phyloP scores from a whole-genome alignment of 2,888 invertebrate species.

The Thymelicus sylvestris region DNA sequence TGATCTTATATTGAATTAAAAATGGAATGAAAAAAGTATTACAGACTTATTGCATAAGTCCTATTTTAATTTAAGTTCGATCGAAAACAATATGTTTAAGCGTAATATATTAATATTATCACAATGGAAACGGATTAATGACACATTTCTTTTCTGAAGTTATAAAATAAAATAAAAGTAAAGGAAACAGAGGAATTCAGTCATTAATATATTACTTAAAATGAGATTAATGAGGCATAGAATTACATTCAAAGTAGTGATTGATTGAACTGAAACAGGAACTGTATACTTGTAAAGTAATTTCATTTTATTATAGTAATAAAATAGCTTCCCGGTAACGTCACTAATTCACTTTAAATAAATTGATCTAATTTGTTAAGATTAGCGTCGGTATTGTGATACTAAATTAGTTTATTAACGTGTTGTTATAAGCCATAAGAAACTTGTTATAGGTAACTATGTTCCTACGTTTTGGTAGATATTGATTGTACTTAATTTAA shows the following conservation, averaged over 20 bases:
- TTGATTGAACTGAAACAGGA: conserved; percentile 8
- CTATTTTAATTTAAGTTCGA: too few relatives aligned
- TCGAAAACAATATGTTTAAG: too few relatives aligned
- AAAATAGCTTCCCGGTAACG: conserved; percentile 50
- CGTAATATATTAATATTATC: too few relatives aligned
- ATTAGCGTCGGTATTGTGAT: neutral
- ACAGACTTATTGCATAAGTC: too few relatives aligned
- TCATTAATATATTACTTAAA: neutral
- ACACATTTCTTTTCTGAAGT: too few relatives aligned
- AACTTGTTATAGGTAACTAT: too few relatives aligned
- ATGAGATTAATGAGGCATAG: neutral
- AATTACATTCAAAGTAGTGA: neutral
- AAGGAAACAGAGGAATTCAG: too few relatives aligned
- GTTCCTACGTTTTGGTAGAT: neutral
- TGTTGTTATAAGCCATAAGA: neutral
- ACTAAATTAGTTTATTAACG: neutral
- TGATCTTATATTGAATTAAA: too few relatives aligned
- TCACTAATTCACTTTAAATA: conserved; percentile 45
- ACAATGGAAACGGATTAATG: too few relatives aligned
- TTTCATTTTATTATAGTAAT: conserved; percentile 4
- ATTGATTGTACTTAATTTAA: neutral
- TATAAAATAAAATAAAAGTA: too few relatives aligned
- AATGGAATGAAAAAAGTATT: too few relatives aligned
- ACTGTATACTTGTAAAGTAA: neutral
- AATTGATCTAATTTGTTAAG: conserved; percentile 57